phyloP scores from a whole-genome alignment of 2,797 vertebrate species.

The Potorous gilbertii region DNA sequence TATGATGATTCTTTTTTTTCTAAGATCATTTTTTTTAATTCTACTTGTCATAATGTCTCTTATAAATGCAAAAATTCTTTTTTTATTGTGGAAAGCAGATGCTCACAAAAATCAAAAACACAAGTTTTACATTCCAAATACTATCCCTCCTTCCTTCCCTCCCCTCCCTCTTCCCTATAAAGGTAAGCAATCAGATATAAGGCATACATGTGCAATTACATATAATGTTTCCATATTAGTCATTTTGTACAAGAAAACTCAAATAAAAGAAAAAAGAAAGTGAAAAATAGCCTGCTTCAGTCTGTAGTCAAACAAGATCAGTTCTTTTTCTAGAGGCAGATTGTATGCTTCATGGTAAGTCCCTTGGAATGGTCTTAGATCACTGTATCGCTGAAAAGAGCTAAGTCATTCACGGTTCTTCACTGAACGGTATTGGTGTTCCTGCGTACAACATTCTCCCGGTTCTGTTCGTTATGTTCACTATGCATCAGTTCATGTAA shows the following conservation, averaged over 20 bases:
- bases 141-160: not conserved
- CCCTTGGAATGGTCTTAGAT: not conserved
- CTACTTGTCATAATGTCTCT: constrained; percentile 62
- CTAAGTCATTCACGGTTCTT: not conserved
- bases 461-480: not conserved
- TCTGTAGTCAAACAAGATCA: not conserved
- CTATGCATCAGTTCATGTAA: not conserved
- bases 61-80: constrained; percentile 57
- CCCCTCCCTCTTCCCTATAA: not conserved
- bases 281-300: not conserved
- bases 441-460: not conserved
- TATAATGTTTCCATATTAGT: not conserved
- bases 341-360: not conserved
- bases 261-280: not conserved
- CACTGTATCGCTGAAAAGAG: not conserved
- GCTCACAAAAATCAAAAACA: constrained; percentile 33
- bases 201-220: not conserved
- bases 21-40: constrained; percentile 41
- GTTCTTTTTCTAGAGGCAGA: no score
- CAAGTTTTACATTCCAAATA: not conserved
- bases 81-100: constrained; percentile 52
- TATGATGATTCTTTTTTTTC: constrained; percentile 26
- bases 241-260: not conserved
- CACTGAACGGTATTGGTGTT: not conserved
- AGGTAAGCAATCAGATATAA: not conserved